Evolutionary conservation across 2,113 vertebrate species (phyloP), one percentile per base, ranked within the genome.

Genomic region (Vicugna pacos): DNA sequence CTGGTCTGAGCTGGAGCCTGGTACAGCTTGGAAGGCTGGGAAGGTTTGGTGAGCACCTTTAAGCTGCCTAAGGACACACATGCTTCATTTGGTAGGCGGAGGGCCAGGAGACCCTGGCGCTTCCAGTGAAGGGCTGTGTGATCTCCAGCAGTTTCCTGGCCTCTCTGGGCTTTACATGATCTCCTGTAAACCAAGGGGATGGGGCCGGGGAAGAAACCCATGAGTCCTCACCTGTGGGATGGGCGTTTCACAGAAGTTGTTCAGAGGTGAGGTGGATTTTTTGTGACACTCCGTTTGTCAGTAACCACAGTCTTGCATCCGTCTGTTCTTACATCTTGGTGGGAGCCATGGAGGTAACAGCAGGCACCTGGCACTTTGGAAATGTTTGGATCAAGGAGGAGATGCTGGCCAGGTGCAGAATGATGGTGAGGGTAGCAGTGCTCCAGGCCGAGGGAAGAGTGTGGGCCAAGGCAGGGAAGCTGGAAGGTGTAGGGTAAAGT

Each of bases 1-100:
- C 79, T 20, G 7, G 83, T n/a, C 48, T 81, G 50, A 94, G 65
- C 76, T 1, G 1, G 65, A 89, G 56, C 46, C 79, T 96, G 30
- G 83, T 48, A 26, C 69, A 16, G 56, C 56, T 69, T 52, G 42
- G 67, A 46, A 67, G 30, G 20, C 52, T 91, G 26, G 56, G 42
- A 54, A 75, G 62, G 26, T 42, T 82, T 14, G 2, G 12, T n/a
- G 50, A 67, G 58, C 54, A 70, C 35, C 22, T 75, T 30, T 73
- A 86, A 35, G 64, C 46, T 69, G 15, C 35, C 75, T 16, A 15
- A 65, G 10, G 50, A 52, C 62, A 24, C 22, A 22, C 14, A 7
- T 48, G 30, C 52, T 69, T 93, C 11, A 3, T 58, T n/a, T 52
- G 42, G 46, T 60, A 64, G 50, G 17, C 58, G 69, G 77, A 94